A percentile compares a stretch with the other conserved stretches of the same genome.
These are phyloP conservation scores for Nephrotoma appendiculata DNA, from an alignment of 2,888 invertebrate species.

Conservation along the genomic window DNA sequence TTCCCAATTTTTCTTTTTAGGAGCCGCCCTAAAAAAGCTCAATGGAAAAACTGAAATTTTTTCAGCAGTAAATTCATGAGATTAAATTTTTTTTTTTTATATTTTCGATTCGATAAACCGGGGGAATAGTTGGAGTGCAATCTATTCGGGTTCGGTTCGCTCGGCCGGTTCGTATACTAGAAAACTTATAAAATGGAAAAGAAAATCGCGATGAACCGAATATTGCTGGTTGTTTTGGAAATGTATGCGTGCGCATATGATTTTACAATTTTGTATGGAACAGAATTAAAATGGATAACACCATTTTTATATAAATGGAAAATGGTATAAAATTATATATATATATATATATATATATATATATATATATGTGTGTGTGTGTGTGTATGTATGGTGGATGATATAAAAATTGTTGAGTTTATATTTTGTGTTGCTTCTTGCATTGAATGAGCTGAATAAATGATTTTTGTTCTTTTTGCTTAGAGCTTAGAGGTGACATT, in stretches of 20 bases:
- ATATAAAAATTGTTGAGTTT: not conserved
- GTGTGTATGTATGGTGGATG: not conserved
- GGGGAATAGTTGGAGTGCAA: not conserved
- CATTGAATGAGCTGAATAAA: not conserved
- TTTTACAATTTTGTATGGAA: not conserved
- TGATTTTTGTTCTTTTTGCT: not conserved
- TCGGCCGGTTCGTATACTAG: not conserved
- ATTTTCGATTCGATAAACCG: not conserved
- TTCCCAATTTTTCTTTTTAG: conserved; percentile 6
- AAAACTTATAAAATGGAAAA: not conserved
- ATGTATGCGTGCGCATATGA: not conserved
- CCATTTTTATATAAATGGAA: not conserved
- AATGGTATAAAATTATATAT: not conserved
- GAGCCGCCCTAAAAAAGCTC: conserved; percentile 15
- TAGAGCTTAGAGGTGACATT: not conserved
- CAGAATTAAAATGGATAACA: not conserved
- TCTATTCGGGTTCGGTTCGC: not conserved
- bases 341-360: not conserved
- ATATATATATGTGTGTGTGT: not conserved
- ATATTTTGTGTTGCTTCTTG: not conserved
- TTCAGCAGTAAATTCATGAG: not conserved
- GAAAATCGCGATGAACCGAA: not conserved
- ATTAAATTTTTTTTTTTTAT: not conserved
- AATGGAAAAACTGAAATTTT: conserved; percentile 3
- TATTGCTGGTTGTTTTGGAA: not conserved